These are phyloP conservation scores for Parotia lawesii DNA, from an alignment of 2,113 vertebrate genomes.

Conservation along the genomic window DNA sequence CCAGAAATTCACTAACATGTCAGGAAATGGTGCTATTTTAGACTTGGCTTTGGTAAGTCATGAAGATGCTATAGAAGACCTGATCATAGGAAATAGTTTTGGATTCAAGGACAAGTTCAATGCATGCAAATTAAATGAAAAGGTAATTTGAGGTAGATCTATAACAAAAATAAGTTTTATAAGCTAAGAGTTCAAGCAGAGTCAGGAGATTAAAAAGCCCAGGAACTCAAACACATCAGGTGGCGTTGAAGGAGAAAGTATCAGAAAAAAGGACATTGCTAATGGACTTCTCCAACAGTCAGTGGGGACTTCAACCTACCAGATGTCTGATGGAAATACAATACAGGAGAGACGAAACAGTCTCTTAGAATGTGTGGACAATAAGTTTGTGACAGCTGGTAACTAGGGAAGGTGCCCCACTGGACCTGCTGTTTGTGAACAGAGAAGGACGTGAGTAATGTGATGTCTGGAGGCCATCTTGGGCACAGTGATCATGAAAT, in stretches of 20 bases:
- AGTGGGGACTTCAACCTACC: neutral
- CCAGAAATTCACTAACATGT: neutral
- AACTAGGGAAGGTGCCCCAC: neutral
- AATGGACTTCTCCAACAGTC: neutral
- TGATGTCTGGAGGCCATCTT: too few relatives aligned
- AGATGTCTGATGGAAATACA: neutral
- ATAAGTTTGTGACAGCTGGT: neutral
- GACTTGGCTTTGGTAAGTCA: neutral
- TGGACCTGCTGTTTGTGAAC: too few relatives aligned
- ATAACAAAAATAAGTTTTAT: neutral
- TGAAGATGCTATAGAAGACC: neutral
- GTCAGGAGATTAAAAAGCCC: neutral
- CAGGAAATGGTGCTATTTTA: neutral
- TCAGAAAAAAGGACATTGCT: neutral
- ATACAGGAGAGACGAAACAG: neutral
- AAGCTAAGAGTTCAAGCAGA: neutral
- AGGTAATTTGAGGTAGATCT: neutral
- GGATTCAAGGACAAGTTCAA: neutral
- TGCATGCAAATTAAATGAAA: neutral
- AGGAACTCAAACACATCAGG: neutral
- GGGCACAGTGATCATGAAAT: too few relatives aligned
- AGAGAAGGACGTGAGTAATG: too few relatives aligned
- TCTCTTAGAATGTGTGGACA: neutral
- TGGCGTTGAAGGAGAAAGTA: neutral
- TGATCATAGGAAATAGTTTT: neutral